A percentile compares a stretch with the other conserved stretches of the same genome.
Evolutionary conservation across 2,888 invertebrate genomes (phyloP).

Genomic region (Melieria omissa): DNA sequence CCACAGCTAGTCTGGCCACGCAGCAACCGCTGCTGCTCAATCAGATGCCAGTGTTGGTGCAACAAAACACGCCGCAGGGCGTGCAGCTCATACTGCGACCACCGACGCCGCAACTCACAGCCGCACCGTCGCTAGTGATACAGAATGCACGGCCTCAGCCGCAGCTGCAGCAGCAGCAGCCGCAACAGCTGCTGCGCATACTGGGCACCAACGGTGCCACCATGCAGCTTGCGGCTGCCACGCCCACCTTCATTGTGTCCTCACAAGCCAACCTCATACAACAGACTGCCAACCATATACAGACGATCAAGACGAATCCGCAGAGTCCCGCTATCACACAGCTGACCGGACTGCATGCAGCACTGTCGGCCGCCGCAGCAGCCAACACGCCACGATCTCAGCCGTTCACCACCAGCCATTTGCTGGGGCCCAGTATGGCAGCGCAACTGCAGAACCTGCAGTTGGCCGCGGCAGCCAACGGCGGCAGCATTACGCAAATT

Average conservation of each 20-base stretch:
- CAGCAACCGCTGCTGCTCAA: slow-evolving; percentile 65
- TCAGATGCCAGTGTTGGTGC: slow-evolving; percentile 71
- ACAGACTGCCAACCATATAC: slow-evolving; percentile 64
- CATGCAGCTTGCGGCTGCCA: slow-evolving; percentile 69
- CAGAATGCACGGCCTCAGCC: slow-evolving; percentile 65
- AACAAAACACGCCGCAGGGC: slow-evolving; percentile 74
- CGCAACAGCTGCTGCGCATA: slow-evolving; percentile 71
- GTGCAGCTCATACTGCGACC: slow-evolving; percentile 79
- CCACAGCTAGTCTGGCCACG: slow-evolving; percentile 49
- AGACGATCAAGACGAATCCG: slow-evolving; percentile 62
- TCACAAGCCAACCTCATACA: slow-evolving; percentile 68
- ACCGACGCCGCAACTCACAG: slow-evolving; percentile 70
- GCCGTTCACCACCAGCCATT: slow-evolving; percentile 64
- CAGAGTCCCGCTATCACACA: slow-evolving; percentile 59
- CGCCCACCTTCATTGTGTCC: slow-evolving; percentile 68
- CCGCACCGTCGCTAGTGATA: slow-evolving; percentile 66
- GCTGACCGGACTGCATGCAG: slow-evolving; percentile 63
- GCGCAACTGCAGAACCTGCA: slow-evolving; percentile 66
- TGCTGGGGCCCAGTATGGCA: slow-evolving; percentile 65
- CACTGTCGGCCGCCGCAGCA: slow-evolving; percentile 53
- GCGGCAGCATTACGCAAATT: slow-evolving; percentile 64
- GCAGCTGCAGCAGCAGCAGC: slow-evolving; percentile 61
- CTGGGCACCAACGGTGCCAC: slow-evolving; percentile 74
- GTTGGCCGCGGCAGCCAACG: slow-evolving; percentile 61
- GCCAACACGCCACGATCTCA: slow-evolving; percentile 63